Conservation (phyloP, 2,113 vertebrate genomes). For the Acrocephalus kingi region DNA sequence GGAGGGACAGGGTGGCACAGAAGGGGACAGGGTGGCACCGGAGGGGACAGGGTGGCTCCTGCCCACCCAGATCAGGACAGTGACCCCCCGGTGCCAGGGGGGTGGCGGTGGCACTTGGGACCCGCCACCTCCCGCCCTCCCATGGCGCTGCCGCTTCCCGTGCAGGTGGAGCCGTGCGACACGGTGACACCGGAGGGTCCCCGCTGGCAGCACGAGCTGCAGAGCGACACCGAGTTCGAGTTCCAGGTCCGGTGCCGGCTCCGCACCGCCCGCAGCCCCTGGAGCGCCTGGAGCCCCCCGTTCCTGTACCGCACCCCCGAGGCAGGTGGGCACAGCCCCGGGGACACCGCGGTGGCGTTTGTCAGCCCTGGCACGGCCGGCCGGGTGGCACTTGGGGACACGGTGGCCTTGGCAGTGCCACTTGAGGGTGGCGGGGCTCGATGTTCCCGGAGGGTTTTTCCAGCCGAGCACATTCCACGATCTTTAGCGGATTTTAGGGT, state of each 20-base stretch:
- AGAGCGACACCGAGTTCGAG: slow-evolving; percentile 41
- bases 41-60: accelerated
- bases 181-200: accelerated
- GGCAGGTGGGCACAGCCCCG: slow-evolving; percentile 50
- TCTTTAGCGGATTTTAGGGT: accelerated
- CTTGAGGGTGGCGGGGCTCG: not conserved
- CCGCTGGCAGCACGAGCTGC: slow-evolving; percentile 42
- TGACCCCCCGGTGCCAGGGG: accelerated
- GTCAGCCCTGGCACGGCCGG: not conserved
- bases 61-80: not conserved
- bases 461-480: accelerated
- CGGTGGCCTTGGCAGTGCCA: accelerated
- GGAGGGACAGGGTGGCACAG: too few relatives aligned
- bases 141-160: not conserved
- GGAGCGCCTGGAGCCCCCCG: slow-evolving; percentile 72
- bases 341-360: accelerated
- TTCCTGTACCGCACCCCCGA: slow-evolving; percentile 65
- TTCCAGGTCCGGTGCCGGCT: slow-evolving; percentile 74
- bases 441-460: not conserved
- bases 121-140: accelerated
- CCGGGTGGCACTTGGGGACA: not conserved
- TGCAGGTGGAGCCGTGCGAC: slow-evolving; percentile 25
- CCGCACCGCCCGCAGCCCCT: not conserved
- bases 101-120: not conserved
- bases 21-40: too few relatives aligned